phyloP scores from a whole-genome alignment of 2,888 invertebrate genomes.

The Lamellibrachia satsuma region DNA sequence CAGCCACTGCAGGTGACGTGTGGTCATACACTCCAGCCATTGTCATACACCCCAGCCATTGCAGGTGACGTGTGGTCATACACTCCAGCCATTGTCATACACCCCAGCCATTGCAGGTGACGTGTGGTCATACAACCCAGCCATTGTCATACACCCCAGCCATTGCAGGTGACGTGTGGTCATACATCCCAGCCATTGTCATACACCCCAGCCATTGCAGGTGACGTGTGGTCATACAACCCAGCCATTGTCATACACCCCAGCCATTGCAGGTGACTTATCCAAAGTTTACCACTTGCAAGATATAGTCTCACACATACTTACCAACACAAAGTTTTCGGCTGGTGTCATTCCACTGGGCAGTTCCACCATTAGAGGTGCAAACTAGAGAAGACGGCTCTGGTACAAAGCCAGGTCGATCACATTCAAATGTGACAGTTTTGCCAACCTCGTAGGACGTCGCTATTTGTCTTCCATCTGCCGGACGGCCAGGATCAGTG shows the following conservation, averaged over 20 bases:
- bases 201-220: too few relatives aligned
- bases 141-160: too few relatives aligned
- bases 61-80: too few relatives aligned
- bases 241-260: background rate
- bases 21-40: too few relatives aligned
- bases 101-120: too few relatives aligned
- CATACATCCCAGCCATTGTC: too few relatives aligned
- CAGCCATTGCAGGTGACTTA: background rate
- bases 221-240: background rate
- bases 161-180: too few relatives aligned
- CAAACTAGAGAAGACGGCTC: background rate
- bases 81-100: too few relatives aligned
- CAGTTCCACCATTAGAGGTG: background rate
- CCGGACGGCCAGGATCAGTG: conserved; percentile 26
- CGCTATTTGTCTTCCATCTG: conserved; percentile 18
- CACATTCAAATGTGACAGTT: conserved; percentile 27
- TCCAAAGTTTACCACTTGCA: background rate
- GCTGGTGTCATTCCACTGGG: background rate
- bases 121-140: too few relatives aligned
- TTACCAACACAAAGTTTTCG: background rate
- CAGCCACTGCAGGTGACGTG: too few relatives aligned
- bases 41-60: too few relatives aligned
- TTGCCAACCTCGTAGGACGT: conserved; percentile 26
- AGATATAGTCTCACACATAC: background rate
- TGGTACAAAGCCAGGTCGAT: conserved; percentile 18